These are phyloP conservation scores for Matsumurasca onukii DNA, from an alignment of 1,140 invertebrate genomes.

Conservation along the genomic window DNA sequence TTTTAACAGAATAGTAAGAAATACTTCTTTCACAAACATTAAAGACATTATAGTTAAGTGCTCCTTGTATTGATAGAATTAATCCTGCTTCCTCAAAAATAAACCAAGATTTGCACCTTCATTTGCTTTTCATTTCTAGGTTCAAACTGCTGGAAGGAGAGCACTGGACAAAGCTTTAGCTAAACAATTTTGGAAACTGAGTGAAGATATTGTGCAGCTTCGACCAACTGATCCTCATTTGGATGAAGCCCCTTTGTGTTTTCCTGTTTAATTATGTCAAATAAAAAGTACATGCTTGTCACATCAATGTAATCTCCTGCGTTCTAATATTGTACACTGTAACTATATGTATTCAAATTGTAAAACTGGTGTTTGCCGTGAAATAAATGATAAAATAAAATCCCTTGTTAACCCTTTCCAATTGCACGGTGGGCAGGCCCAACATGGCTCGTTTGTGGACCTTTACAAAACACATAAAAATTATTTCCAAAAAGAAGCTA, in stretches of 20 bases:
- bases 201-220: slow-evolving; percentile 3
- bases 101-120: background rate
- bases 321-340: background rate
- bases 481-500: too few species aligned
- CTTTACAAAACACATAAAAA: too few species aligned
- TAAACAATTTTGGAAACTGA: background rate
- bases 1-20: background rate
- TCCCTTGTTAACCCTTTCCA: background rate
- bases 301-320: too few species aligned
- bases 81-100: background rate
- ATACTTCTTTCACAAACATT: background rate
- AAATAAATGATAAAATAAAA: background rate
- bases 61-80: background rate
- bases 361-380: background rate
- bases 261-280: background rate
- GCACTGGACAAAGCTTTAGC: background rate
- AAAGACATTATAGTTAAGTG: background rate
- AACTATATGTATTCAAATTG: background rate
- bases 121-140: background rate
- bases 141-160: background rate
- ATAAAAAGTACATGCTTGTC: background rate
- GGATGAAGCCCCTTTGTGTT: background rate
- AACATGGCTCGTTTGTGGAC: too few species aligned
- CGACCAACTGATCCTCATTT: slow-evolving; percentile 4
- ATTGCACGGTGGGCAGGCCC: background rate